Conservation (phyloP, 2,797 vertebrate species). For the Enteromius anoplus region DNA sequence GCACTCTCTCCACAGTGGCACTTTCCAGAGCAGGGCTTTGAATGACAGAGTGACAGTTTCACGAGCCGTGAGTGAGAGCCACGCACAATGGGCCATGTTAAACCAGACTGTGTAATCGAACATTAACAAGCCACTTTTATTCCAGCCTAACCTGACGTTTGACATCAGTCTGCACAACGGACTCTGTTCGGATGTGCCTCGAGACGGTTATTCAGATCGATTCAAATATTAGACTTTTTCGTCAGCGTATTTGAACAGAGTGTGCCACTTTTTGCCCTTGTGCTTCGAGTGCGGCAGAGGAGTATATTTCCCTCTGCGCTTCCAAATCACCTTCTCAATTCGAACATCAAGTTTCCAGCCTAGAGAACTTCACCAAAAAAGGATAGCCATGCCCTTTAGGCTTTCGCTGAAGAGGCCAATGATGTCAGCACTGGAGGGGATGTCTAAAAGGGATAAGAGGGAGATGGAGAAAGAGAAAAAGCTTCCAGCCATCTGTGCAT, state of each 20-base stretch:
- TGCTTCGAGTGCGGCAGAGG: conserved; percentile 20
- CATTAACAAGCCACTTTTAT: conserved; percentile 40
- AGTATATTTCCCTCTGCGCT: conserved; percentile 22
- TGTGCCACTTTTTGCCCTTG: conserved; percentile 25
- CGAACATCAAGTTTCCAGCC: conserved; percentile 27
- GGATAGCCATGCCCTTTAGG: neutral
- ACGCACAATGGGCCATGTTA: conserved; percentile 41
- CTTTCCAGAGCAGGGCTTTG: conserved; percentile 15
- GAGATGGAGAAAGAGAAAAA: conserved; percentile 8
- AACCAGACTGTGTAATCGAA: conserved; percentile 39
- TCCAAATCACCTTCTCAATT: conserved; percentile 1
- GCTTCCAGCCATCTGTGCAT: conserved; percentile 39
- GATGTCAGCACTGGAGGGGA: conserved; percentile 26
- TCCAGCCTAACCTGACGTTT: conserved; percentile 24
- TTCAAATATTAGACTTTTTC: conserved; percentile 42
- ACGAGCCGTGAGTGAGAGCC: conserved; percentile 32
- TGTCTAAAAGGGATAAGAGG: conserved; percentile 11
- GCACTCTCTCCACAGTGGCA: conserved; percentile 37
- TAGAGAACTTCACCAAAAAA: conserved; percentile 23
- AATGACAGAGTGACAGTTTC: conserved; percentile 55
- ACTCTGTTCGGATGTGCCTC: neutral
- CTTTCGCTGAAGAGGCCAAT: neutral
- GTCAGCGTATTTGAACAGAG: conserved; percentile 33
- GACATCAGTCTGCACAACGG: conserved; percentile 11
- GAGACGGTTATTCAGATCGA: conserved; percentile 17